Evolutionary conservation across 2,888 invertebrate genomes (phyloP).

Genomic region (Prosapia bicincta): DNA sequence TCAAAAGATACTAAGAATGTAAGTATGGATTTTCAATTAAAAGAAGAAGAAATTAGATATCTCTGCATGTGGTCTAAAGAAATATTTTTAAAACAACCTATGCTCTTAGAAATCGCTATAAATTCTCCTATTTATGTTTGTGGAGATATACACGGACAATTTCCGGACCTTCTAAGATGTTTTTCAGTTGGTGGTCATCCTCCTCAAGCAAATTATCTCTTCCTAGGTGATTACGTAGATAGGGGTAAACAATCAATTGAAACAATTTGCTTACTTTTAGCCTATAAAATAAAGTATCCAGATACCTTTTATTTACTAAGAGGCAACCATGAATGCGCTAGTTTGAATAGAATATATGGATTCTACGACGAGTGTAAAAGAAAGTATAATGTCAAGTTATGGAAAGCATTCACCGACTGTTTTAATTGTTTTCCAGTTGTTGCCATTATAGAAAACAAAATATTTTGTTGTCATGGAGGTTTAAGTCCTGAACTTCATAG

Average conservation of each 20-base stretch:
- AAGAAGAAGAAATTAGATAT: slow-evolving; percentile 26
- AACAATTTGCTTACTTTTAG: slow-evolving; percentile 93
- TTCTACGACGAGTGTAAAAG: slow-evolving; percentile 95
- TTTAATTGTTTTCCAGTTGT: slow-evolving; percentile 58
- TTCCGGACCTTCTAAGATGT: slow-evolving; percentile 27
- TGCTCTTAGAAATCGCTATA: slow-evolving; percentile 25
- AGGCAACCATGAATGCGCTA: slow-evolving; percentile 93
- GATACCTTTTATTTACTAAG: slow-evolving; percentile 96
- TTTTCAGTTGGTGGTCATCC: slow-evolving; percentile 81
- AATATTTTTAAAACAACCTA: slow-evolving; percentile 30
- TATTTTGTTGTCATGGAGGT: slow-evolving; percentile 62
- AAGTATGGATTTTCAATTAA: slow-evolving; percentile 16
- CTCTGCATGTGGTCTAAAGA: slow-evolving; percentile 28
- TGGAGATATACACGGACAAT: slow-evolving; percentile 33
- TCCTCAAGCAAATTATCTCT: slow-evolving; percentile 97
- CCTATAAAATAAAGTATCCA: slow-evolving; percentile 98
- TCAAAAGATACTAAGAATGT: slow-evolving; percentile 11
- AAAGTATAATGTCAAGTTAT: slow-evolving; percentile 43
- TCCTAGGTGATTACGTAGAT: slow-evolving; percentile 88
- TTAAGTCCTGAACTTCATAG: slow-evolving; percentile 47
- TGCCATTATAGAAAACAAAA: slow-evolving; percentile 61
- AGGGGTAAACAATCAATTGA: slow-evolving; percentile 95
- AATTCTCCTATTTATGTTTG: slow-evolving; percentile 30
- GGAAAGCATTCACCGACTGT: slow-evolving; percentile 46
- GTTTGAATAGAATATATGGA: slow-evolving; percentile 62